Base-by-base conservation (phyloP, 2,113 vertebrate genomes). In the Podarcis muralis region DNA sequence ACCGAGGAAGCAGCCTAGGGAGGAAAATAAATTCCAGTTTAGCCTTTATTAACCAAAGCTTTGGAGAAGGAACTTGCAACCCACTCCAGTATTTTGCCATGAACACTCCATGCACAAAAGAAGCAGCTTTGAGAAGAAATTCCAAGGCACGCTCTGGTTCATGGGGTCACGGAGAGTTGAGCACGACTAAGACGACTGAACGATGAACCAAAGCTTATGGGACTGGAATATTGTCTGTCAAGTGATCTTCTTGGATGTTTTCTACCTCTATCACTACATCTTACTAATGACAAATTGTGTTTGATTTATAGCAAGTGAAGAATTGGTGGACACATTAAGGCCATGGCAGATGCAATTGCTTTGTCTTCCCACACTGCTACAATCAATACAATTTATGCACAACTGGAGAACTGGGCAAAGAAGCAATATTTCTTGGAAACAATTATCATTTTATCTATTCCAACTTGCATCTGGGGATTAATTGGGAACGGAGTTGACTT, bases 301-400 rank as follows among this genome's bases (percentile, higher is more conserved):
- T 83, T 88, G n/a, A 69, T 78, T 84, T 86, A 79, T 68, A 40
- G 30, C 74, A 88, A 81, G 74, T 62, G 74, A 88, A 88, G 74
- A 88, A 84, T 15, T 48, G 32, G 22, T 35, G n/a, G 18, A 48
- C n/a, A 16, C 37, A 69, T 4, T 68, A 76, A 40, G 37, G 78
- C 15, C 23, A 84, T 76, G 74, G 15, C 4, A 16, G 59, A 59
- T 5, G 12, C 25, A 74, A 37, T 32, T 40, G 3, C 48, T 2
- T 40, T 72, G 43, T 37, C n/a, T 83, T 69, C 43, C 16, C n/a
- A 69, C 1, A 48, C 16, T 53, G 37, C 40, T 78, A 35, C 43
- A 35, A 66, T 68, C 23, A 84, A 77, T n/a, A 57, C 53, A 78
- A 84, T 79, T 79, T 2, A 69, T 6, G 79, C 37, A 35, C 30